Base-by-base conservation (phyloP, 2,113 vertebrate species). In the Cairina moschata region DNA sequence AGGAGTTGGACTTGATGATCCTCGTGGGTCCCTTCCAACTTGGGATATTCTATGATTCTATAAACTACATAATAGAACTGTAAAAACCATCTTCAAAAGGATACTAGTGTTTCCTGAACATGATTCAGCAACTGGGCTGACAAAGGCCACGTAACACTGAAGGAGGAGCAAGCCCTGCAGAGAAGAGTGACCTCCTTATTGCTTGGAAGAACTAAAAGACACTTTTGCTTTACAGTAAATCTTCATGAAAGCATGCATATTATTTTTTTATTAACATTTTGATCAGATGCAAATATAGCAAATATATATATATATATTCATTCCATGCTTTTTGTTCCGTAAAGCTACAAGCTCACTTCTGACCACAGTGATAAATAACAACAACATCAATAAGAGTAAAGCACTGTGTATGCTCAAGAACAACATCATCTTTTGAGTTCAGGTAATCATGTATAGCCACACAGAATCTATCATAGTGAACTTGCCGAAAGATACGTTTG, bases 111-210 rank as follows among this genome's bases (percentile, higher is more conserved):
- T 60, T 44, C 32, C 46, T 44, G 69, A 65, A 50, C 13, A 5
- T 25, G 3, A 28, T 10, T 72, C 22, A 59, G 23, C 46, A 20
- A 26, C 60, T 22, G 6, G 48, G 36, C 56, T 58, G 29, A 11
- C 16, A 0, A 0, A 31, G 32, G 55, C 68, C 20, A 1, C 13
- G 26, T 8, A 9, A 13, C 28, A 7, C 6, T 2, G 31, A 16
- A 76, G 22, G 59, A 29, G 5, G 26, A 8, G 10, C 5, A 6
- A 18, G 29, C 20, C 36, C 22, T 23, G 9, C 14, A 25, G n/a
- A 13, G 42, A 59, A 8, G 9, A 52, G 34, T 28, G 62, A 63
- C 36, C 16, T 40, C 25, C 16, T 36, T 16, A 38, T 16, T 38
- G 58, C 55, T 46, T n/a, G 13, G 54, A 68, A 60, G 48, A 69